Conservation (phyloP, 2,888 invertebrate genomes). For the Xylophagus ater region DNA sequence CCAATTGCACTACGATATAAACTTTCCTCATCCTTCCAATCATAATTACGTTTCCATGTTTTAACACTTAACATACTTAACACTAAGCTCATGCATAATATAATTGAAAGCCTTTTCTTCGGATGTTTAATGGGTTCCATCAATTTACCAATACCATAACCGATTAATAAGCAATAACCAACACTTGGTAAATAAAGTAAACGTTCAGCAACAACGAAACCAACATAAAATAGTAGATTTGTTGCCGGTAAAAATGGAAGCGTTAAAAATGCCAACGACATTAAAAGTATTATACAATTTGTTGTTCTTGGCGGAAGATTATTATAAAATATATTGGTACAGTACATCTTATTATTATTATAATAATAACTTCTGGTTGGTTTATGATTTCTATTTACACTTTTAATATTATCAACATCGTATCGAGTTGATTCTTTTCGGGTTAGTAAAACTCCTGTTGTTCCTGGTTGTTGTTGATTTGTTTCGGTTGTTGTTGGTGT, state of each 20-base stretch:
- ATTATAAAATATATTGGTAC: constrained; percentile 1
- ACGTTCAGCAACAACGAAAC: constrained; percentile 95
- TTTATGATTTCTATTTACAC: constrained; percentile 39
- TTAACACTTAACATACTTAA: constrained; percentile 60
- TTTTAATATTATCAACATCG: constrained; percentile 20
- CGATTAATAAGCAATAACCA: constrained; percentile 83
- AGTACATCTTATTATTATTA: constrained; percentile 26
- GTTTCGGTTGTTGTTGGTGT: not conserved
- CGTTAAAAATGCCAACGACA: constrained; percentile 66
- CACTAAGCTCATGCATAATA: constrained; percentile 41
- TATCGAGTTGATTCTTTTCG: not conserved
- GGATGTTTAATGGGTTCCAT: constrained; percentile 35
- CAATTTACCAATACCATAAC: constrained; percentile 52
- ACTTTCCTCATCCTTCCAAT: constrained; percentile 89
- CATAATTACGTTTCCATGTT: constrained; percentile 72
- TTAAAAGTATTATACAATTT: constrained; percentile 38
- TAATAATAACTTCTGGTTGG: constrained; percentile 38
- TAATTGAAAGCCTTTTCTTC: constrained; percentile 26
- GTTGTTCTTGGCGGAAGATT: constrained; percentile 18
- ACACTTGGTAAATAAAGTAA: constrained; percentile 93
- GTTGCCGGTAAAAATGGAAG: constrained; percentile 92
- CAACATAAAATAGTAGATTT: constrained; percentile 94
- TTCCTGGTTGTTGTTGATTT: not conserved
- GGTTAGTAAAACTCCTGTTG: not conserved
- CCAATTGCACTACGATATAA: constrained; percentile 82